Percentiles rank a stretch among this genome's conserved stretches.
Conservation (phyloP, 1,140 invertebrate genomes). For the Brachionus rotundiformis region DNA sequence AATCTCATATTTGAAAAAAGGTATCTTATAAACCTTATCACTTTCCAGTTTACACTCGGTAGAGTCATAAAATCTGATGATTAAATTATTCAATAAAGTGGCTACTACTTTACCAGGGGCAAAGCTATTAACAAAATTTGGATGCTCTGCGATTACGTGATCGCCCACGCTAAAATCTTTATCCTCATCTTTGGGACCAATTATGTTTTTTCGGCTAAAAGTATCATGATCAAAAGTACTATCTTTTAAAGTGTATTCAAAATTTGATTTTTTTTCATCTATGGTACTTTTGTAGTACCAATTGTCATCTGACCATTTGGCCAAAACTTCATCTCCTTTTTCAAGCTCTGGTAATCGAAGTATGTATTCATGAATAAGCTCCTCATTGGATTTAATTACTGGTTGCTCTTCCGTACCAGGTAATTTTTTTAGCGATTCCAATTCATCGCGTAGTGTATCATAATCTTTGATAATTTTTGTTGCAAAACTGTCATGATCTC, state of each 20-base stretch:
- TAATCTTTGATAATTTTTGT: not conserved
- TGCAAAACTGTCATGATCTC: not conserved
- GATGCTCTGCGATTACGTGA: not conserved
- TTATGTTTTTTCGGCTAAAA: not conserved
- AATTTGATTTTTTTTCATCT: not conserved
- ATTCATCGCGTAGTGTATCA: not conserved
- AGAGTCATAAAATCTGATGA: not conserved
- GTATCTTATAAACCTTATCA: not conserved
- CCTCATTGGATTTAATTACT: not conserved
- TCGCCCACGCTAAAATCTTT: not conserved
- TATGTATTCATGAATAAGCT: not conserved
- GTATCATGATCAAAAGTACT: not conserved
- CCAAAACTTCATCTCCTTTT: conserved; percentile 56
- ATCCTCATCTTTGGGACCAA: not conserved
- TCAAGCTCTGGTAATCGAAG: not conserved
- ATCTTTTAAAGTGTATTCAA: conserved; percentile 8
- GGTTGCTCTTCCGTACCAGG: not conserved
- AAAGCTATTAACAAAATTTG: not conserved
- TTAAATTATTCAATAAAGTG: not conserved
- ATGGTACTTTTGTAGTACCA: conserved; percentile 58
- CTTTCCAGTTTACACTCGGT: not conserved
- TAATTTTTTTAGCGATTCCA: not conserved
- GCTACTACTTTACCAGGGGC: not conserved
- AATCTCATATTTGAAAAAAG: not conserved
- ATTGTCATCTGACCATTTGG: conserved; percentile 59